Percentiles rank a stretch among this genome's conserved stretches.
Conservation (phyloP, 1,140 invertebrate genomes). For the Ctenoplectra terminalis region DNA sequence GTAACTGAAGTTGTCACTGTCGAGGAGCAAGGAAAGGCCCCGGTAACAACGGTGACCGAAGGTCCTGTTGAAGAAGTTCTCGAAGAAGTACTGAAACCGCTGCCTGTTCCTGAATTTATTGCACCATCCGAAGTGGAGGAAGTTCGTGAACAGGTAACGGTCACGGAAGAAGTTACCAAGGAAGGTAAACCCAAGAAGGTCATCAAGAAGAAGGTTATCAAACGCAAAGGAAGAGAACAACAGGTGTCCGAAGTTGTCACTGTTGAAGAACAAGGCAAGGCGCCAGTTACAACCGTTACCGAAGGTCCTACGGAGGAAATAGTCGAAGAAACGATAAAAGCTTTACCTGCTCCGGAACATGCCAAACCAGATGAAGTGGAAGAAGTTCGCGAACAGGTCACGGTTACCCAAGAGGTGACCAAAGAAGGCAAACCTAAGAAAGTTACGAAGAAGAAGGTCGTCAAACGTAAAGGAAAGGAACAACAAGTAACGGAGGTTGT, state of each 20-base stretch:
- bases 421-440: constrained; percentile 79
- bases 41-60: constrained; percentile 21
- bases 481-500: constrained; percentile 57
- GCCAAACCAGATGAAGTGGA: constrained; percentile 83
- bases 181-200: constrained; percentile 77
- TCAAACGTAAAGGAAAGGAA: constrained; percentile 54
- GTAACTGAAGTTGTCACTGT: constrained; percentile 76
- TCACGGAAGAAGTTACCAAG: constrained; percentile 79
- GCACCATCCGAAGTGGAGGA: constrained; percentile 74
- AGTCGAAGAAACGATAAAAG: constrained; percentile 82
- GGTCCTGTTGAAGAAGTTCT: constrained; percentile 33
- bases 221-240: constrained; percentile 79
- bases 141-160: constrained; percentile 78
- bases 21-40: constrained; percentile 73
- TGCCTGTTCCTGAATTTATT: constrained; percentile 11
- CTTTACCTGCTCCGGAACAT: constrained; percentile 85
- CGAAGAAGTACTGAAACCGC: constrained; percentile 3
- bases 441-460: constrained; percentile 52
- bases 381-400: constrained; percentile 70
- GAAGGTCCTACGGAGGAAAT: constrained; percentile 71
- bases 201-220: constrained; percentile 74
- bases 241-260: constrained; percentile 70
- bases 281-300: constrained; percentile 63
- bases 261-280: constrained; percentile 73
- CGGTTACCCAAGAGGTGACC: constrained; percentile 72